Conservation (phyloP, 2,888 invertebrate species). For the Carterocephalus palaemon region DNA sequence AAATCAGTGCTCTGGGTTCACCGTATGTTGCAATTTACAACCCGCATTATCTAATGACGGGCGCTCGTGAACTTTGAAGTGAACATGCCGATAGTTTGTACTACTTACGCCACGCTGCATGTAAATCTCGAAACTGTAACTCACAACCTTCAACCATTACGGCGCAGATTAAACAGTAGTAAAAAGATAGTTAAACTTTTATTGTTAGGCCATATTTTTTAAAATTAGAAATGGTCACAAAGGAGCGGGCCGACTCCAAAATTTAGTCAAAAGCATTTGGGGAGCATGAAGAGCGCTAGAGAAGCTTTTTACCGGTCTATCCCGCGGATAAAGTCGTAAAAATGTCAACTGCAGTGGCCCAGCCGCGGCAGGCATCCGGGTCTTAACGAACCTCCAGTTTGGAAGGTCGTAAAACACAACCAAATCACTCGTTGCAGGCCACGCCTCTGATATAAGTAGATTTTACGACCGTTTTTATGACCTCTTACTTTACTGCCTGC, state of each 20-base stretch:
- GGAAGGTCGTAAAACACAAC: constrained; percentile 53
- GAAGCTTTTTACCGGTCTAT: constrained; percentile 45
- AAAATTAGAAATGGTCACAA: constrained; percentile 63
- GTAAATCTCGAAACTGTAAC: constrained; percentile 45
- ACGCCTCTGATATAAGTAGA: constrained; percentile 40
- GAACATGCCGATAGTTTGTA: constrained; percentile 31
- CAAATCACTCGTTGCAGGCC: constrained; percentile 42
- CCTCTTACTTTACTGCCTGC: constrained; percentile 36
- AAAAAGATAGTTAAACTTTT: constrained; percentile 69
- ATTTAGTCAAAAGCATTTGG: constrained; percentile 54
- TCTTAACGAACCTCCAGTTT: constrained; percentile 57
- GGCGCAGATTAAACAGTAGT: constrained; percentile 73
- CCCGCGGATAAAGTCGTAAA: constrained; percentile 68
- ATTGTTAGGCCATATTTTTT: constrained; percentile 64
- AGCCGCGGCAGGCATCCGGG: constrained; percentile 43
- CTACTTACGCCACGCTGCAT: constrained; percentile 13
- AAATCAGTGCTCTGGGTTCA: constrained; percentile 25
- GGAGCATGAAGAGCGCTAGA: constrained; percentile 52
- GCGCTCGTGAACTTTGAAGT: constrained; percentile 32
- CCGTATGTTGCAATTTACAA: constrained; percentile 24
- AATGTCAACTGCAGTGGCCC: constrained; percentile 46
- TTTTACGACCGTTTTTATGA: constrained; percentile 56
- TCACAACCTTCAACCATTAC: constrained; percentile 54
- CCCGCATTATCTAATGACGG: constrained; percentile 31
- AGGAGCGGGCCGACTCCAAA: constrained; percentile 50